phyloP scores from a whole-genome alignment of 2,797 vertebrate species.

The Chaunax sp. region DNA sequence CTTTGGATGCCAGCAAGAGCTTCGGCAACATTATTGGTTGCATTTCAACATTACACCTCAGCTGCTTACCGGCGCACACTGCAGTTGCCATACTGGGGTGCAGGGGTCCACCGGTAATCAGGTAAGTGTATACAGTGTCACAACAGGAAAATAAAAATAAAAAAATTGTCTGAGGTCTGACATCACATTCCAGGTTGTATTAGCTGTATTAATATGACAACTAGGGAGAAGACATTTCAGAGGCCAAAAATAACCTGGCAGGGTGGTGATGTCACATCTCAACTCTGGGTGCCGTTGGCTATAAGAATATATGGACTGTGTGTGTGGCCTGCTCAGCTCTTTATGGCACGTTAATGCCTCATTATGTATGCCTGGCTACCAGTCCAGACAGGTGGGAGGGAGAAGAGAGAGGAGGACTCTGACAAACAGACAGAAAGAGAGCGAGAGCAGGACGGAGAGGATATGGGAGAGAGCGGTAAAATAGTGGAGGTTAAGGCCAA shows the following conservation, averaged over 20 bases:
- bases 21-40: constrained; percentile 20
- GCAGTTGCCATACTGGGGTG: background rate
- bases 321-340: constrained; percentile 30
- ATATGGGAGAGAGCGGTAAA: constrained; percentile 9
- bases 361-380: constrained; percentile 43
- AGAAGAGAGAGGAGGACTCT: constrained; percentile 27
- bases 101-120: constrained; percentile 31
- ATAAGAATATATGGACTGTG: constrained; percentile 60
- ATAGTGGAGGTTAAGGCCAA: background rate
- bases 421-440: background rate
- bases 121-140: constrained; percentile 1
- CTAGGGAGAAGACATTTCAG: constrained; percentile 67
- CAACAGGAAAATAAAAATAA: constrained; percentile 6
- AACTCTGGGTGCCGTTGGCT: constrained; percentile 13
- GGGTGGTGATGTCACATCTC: constrained; percentile 20
- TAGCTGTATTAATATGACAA: constrained; percentile 53
- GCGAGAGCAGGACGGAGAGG: constrained; percentile 7
- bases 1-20: constrained; percentile 37
- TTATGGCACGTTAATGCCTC: constrained; percentile 67
- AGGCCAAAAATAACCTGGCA: constrained; percentile 64
- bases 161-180: background rate
- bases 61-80: background rate
- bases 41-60: constrained; percentile 11
- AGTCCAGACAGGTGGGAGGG: constrained; percentile 65
- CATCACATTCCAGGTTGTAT: constrained; percentile 47